These are phyloP conservation scores for Sthenelais limicola DNA, from an alignment of 2,888 invertebrate species.

Conservation along the genomic window DNA sequence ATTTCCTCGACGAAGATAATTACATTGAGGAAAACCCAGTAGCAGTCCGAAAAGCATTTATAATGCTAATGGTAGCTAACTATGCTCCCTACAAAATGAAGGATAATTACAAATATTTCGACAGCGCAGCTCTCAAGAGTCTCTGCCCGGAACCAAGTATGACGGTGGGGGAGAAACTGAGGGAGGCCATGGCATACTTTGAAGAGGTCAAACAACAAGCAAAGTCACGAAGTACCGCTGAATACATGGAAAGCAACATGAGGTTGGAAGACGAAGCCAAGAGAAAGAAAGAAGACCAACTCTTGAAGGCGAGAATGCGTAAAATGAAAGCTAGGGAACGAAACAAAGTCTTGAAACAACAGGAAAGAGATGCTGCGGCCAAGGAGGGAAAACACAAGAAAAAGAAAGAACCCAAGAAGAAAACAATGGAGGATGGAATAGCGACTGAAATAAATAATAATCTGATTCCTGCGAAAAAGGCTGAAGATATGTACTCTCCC, in stretches of 20 bases:
- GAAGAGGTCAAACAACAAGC: conserved; percentile 5
- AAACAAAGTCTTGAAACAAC: conserved; percentile 52
- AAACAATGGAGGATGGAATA: not conserved
- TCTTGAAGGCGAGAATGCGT: no score
- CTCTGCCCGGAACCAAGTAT: conserved; percentile 6
- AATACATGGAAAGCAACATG: no score
- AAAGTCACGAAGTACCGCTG: no score
- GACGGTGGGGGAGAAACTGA: not conserved
- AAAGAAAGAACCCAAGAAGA: not conserved
- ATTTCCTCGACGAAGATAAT: not conserved
- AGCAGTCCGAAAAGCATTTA: not conserved
- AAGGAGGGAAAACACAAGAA: not conserved
- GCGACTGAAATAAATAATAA: not conserved
- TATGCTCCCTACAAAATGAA: not conserved
- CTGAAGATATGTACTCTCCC: conserved; percentile 11
- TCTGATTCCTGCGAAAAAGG: not conserved
- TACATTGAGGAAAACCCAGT: not conserved
- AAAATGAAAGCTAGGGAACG: no score
- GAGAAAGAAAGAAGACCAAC: no score
- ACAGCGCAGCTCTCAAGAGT: not conserved
- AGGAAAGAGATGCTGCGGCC: conserved; percentile 57
- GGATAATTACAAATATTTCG: not conserved
- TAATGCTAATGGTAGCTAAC: not conserved
- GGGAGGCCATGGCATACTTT: conserved; percentile 12
- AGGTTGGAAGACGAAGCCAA: no score